Base-by-base conservation (phyloP, 2,888 invertebrate genomes). In the Smittia sp. region DNA sequence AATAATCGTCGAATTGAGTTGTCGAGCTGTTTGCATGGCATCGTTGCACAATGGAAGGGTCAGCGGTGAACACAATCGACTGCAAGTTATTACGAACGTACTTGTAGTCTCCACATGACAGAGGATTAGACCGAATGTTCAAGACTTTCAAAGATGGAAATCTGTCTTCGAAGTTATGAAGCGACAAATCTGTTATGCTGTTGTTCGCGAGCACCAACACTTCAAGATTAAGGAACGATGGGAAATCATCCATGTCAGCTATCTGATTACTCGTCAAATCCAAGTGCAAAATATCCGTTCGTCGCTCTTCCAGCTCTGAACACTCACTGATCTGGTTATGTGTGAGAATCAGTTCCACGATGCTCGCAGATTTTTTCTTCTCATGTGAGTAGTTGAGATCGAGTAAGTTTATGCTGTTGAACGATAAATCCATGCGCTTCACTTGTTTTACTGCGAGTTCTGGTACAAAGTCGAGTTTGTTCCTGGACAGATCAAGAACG, bases 161-260 rank as follows among this genome's bases (percentile, higher is more conserved):
- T 27, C 20, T 13, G 9, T 38, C 73, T 22, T 63, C 41, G 15
- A 73, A 41, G 18, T 58, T 58, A 9, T 58, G 20, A 18, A 68
- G 9, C 15, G 32, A 18, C n/a, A 54, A 27, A 54, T 54, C 18
- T 27, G 27, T 32, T 6, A 66, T 25, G 25, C 20, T 66, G 41
- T 73, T 73, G 20, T 41, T 13, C 1, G 62, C 58, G n/a, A 73
- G 15, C 9, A 32, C 3, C 22, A 73, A 39, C 20, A 62, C 25
- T 41, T 73, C 63, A n/a, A 73, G 24, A 41, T 63, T 62, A 13
- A 41, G 22, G 32, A 73, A 25, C 1, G 32, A 13, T 13, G 73
- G 73, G 41, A 73, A 73, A 9, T 73, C 63, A 41, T 39, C 54
- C 13, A 73, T 13, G 13, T 73, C 63, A 39, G 18, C 32, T 22